Evolutionary conservation across 2,888 invertebrate species (phyloP), one percentile per base, ranked within the genome.

Genomic region (Allygus modestus): DNA sequence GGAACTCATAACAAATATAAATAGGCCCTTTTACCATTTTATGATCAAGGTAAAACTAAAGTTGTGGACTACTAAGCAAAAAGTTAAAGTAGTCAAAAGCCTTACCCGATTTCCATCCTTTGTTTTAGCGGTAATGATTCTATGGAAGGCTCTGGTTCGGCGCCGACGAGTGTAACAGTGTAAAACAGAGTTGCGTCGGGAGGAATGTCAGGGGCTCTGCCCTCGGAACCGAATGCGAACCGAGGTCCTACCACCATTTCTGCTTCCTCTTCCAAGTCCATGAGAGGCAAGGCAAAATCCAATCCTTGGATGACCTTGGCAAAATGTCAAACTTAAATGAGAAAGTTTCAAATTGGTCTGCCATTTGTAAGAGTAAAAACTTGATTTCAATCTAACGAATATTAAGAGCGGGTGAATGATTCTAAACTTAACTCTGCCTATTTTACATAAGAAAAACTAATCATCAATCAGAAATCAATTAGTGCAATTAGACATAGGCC

Each of bases 241-340:
- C 97, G 92, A 1, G 97, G 92, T 86, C 94, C 93, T 81, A 97
- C 92, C 89, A 93, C 92, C 73, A 98, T 90, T 87, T 94, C 92
- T 84, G 96, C 94, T 87, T 93, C 92, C 91, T 98, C 98, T 0
- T 94, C 95, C 88, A 94, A 92, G 89, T 96, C 94, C 98, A 98
- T 98, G 87, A 98, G 91, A 31, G 96, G 95, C 87, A 97, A 90
- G 23, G 95, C 94, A 90, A 98, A 92, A 90, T 98, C 98, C 88
- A 98, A 89, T 11, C 97, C 98, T 94, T 96, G 94, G 81, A 95
- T 88, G 2, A 90, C 89, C 90, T 90, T 12, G 1, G 82, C 9
- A 86, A 15, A 15, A 51, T 37, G 11, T 7, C 37, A 37, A 37
- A n/a, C n/a, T n/a, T n/a, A n/a, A 23, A 9, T 9, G 26, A 58